Evolutionary conservation across 2,113 vertebrate genomes (phyloP).

Genomic region (Xenus cinereus): DNA sequence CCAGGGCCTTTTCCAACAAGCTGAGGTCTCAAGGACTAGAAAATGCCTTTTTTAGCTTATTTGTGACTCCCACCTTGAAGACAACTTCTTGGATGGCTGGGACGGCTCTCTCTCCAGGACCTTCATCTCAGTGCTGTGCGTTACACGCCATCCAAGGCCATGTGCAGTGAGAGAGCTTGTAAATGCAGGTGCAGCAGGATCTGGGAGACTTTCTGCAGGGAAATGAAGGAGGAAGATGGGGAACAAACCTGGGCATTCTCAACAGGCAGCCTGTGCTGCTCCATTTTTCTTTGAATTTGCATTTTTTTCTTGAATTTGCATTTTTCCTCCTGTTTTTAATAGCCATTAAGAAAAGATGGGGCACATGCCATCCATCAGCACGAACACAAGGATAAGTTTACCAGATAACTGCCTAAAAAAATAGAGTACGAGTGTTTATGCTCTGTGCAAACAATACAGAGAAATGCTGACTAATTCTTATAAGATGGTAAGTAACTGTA

Average conservation of each 20-base stretch:
- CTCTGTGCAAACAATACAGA: background rate
- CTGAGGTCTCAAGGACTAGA: background rate
- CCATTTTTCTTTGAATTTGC: background rate
- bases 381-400: background rate
- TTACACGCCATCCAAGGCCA: accelerated
- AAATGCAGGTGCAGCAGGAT: background rate
- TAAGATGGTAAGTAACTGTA: background rate
- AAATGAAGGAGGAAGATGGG: background rate
- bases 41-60: background rate
- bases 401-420: background rate
- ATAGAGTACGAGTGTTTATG: background rate
- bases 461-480: slow-evolving; percentile 34
- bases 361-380: background rate
- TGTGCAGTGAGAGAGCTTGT: accelerated
- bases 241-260: too few species aligned
- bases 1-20: background rate
- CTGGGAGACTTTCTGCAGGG: background rate
- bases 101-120: background rate
- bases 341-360: background rate
- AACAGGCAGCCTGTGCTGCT: background rate
- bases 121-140: background rate
- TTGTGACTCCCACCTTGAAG: background rate
- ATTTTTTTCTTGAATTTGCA: background rate
- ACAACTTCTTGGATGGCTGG: background rate
- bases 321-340: background rate